phyloP scores from a whole-genome alignment of 2,113 vertebrate species.

The Myrmecophaga tridactyla region DNA sequence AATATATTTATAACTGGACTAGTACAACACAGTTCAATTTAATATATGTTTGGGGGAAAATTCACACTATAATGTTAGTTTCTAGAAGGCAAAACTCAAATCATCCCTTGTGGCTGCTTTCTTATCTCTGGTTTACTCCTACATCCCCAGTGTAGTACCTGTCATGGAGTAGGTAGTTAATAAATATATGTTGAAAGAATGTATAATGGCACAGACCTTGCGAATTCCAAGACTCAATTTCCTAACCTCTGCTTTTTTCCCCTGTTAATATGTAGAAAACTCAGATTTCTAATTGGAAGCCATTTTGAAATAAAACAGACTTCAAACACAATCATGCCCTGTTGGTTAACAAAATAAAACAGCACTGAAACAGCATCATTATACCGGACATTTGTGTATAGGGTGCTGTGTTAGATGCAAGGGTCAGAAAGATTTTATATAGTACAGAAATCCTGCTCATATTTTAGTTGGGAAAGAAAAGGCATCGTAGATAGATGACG shows the following conservation, averaged over 20 bases:
- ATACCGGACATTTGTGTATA: background rate
- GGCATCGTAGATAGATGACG: background rate
- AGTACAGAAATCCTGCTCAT: background rate
- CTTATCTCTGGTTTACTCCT: background rate
- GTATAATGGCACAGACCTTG: background rate
- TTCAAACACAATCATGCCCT: background rate
- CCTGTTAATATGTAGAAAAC: background rate
- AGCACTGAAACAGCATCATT: background rate
- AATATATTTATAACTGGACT: slow-evolving; percentile 12
- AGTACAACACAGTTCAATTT: slow-evolving; percentile 4
- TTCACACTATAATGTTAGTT: background rate
- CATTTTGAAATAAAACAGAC: background rate
- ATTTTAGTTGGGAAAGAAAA: background rate
- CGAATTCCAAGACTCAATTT: background rate
- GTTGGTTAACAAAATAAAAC: background rate
- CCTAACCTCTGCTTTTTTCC: background rate
- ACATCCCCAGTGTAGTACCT: background rate
- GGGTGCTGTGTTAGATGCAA: background rate
- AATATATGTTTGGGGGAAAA: slow-evolving; percentile 13
- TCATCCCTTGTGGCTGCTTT: background rate
- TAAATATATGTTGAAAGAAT: background rate
- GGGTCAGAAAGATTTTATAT: background rate
- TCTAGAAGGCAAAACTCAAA: background rate
- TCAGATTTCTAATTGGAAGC: background rate
- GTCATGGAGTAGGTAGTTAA: background rate